Base-by-base conservation (phyloP, 2,113 vertebrate species). In the Tetrax tetrax region DNA sequence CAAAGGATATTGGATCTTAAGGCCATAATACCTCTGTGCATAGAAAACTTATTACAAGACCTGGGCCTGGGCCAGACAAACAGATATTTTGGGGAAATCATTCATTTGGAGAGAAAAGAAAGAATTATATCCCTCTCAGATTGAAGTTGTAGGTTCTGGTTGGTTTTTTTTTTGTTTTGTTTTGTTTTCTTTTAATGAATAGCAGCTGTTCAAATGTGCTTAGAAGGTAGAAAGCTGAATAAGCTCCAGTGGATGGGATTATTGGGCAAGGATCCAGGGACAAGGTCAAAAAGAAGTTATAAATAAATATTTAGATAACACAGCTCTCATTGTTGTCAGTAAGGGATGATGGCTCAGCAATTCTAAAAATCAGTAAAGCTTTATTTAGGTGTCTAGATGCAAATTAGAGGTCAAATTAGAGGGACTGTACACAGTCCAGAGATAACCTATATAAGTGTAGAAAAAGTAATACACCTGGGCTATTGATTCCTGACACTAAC, bases 71-170 rank as follows among this genome's bases (percentile, higher is more conserved):
- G 86, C 93, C 95, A 96, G 61, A 71, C 43, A 29, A 51, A 92
- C 47, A 86, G 72, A 91, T 96, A 91, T 94, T 89, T 95, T 96
- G 91, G 83, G 94, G 95, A 97, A 97, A 96, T 82, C 38, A 96
- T 96, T 96, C 96, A 97, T 97, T 97, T 97, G 66, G 65, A 93
- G 61, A 89, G 60, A 96, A 96, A 95, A 94, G 78, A 90, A 95
- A 53, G 56, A 97, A 96, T 37, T 47, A 95, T 95, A 96, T 82
- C 69, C 11, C 11, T 84, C 64, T 84, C 64, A 95, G 76, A 93
- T 7, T 90, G 88, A 89, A 90, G 80, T 74, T 77, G 72, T 29
- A 93, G 64, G 35, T 66, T 86, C 33, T 78, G 78, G 64, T 6
- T 0, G 27, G 12, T 12, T 51, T 51, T 51, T 51, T 14, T 71